phyloP scores from a whole-genome alignment of 2,797 vertebrate genomes.

The Lates japonicus region DNA sequence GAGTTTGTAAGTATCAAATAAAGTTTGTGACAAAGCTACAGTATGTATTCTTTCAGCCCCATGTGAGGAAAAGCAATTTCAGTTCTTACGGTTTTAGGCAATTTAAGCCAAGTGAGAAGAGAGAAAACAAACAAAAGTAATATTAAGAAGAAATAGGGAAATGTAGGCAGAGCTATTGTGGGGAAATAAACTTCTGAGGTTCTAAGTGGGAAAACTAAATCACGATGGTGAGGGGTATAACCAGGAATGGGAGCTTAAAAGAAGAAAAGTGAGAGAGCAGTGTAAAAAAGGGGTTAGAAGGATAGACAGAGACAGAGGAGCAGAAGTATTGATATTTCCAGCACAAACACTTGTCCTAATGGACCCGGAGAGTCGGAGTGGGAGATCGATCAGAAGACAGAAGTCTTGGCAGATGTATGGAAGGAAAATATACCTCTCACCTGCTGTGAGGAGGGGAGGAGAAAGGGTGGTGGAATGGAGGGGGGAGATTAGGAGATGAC shows the following conservation, averaged over 20 bases:
- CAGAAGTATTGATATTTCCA: conserved; percentile 74
- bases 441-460: conserved; percentile 52
- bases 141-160: conserved; percentile 53
- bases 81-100: conserved; percentile 54
- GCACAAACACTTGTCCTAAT: conserved; percentile 79
- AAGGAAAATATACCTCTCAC: conserved; percentile 77
- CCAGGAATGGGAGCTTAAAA: conserved; percentile 35
- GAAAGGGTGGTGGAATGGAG: conserved; percentile 33
- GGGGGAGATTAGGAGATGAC: conserved; percentile 64
- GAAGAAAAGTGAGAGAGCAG: conserved; percentile 11
- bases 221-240: conserved; percentile 29
- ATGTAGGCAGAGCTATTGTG: conserved; percentile 36
- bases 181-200: conserved; percentile 51
- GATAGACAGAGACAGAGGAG: conserved; percentile 42
- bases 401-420: conserved; percentile 73
- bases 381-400: conserved; percentile 72
- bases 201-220: conserved; percentile 57
- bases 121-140: conserved; percentile 52
- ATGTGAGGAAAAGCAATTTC: conserved; percentile 68
- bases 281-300: conserved; percentile 24
- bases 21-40: conserved; percentile 56
- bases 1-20: conserved; percentile 49
- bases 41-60: conserved; percentile 49
- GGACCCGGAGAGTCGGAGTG: conserved; percentile 59
- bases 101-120: conserved; percentile 51